Base-by-base conservation (phyloP, 1,140 invertebrate species). In the Ceratina japonica region DNA sequence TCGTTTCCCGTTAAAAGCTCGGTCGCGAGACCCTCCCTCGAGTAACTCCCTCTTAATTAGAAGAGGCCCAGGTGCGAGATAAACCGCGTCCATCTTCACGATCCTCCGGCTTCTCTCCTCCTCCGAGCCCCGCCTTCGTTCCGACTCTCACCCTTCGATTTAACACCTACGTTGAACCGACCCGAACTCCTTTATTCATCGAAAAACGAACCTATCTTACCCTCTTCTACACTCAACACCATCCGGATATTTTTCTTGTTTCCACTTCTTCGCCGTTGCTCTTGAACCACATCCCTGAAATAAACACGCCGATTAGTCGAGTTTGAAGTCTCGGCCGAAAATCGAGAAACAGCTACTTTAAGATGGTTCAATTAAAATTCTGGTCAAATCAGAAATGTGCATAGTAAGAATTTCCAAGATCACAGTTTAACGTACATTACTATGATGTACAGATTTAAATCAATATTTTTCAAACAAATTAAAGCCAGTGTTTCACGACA, bases 131-230 rank as follows among this genome's bases (percentile, higher is more conserved):
- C 54, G 61, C 54, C 74, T 61, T 68, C 77, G 16, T 56, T 68
- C 52, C 37, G 54, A 59, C 51, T 72, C 62, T 84, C 83, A 61
- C 62, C 69, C 80, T 78, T 82, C 83, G 75, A 81, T 85, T 81
- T 81, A 81, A 63, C 83, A 63, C 83, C 66, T 77, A 84, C 75
- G 68, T 3, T 37, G 15, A 56, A 18, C 31, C 5, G 8, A 59
- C 56, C 64, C 54, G 52, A 85, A 73, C 84, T 63, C 72, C 74
- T 68, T 85, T 84, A 85, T 85, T 81, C 84, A 84, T 81, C 62
- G 52, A 22, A n/a, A 75, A 80, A 72, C 63, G 37, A 66, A 82
- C 52, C 71, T 62, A 59, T 74, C 58, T 70, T 74, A 44, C 37
- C 54, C 44, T 18, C 5, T 20, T 20, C 51, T 82, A 68, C 75